phyloP scores from a whole-genome alignment of 1,140 invertebrate genomes.

The Pseudobourletiella spinata region DNA sequence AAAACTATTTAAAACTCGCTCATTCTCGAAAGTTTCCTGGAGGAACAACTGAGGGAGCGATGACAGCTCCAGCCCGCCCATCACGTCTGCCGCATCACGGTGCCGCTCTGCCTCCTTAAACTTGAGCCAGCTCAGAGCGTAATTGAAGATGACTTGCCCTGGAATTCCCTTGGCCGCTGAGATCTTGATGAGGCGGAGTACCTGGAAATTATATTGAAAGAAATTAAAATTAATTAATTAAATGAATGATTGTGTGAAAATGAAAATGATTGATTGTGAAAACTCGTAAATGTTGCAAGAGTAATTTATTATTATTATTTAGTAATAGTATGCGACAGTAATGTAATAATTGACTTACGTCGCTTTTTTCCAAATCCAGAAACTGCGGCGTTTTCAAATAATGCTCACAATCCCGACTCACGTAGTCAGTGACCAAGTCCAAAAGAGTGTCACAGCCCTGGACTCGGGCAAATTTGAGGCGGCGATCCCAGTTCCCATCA shows the following conservation, averaged over 20 bases:
- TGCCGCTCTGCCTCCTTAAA: neutral
- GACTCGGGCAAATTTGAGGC: neutral
- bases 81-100: neutral
- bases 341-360: too few relatives aligned
- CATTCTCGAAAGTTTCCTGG: neutral
- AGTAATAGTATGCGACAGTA: too few relatives aligned
- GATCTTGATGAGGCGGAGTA: too few relatives aligned
- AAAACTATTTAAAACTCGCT: neutral
- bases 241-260: too few relatives aligned
- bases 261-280: too few relatives aligned
- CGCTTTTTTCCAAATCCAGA: neutral
- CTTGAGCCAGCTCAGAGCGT: neutral
- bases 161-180: too few relatives aligned
- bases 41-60: neutral
- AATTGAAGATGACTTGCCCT: neutral
- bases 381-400: neutral
- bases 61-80: neutral
- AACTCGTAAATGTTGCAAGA: too few relatives aligned
- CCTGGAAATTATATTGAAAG: too few relatives aligned
- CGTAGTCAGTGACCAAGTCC: neutral
- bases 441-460: neutral
- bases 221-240: too few relatives aligned
- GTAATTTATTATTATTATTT: too few relatives aligned
- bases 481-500: neutral
- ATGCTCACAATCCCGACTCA: neutral